Conservation (phyloP, 2,888 invertebrate genomes). For the Dinocampus coccinellae region DNA sequence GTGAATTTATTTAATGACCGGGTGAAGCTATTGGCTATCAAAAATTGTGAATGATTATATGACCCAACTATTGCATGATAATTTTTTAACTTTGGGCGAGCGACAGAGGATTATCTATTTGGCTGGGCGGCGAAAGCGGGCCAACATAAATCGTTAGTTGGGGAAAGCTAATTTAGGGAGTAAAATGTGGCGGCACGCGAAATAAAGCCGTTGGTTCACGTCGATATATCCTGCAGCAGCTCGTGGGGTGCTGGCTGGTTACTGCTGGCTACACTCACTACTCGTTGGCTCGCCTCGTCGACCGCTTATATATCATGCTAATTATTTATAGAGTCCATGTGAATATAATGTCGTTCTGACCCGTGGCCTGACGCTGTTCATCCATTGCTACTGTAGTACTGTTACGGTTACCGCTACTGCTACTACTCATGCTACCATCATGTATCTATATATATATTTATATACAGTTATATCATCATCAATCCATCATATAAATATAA, state of each 20-base stretch:
- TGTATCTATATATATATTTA: no score
- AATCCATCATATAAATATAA: conserved; percentile 35
- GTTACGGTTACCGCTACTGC: neutral
- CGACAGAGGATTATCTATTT: conserved; percentile 51
- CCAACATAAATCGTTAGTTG: conserved; percentile 56
- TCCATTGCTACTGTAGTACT: conserved; percentile 27
- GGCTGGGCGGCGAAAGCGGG: conserved; percentile 42
- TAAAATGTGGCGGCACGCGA: conserved; percentile 58
- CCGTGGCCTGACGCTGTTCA: conserved; percentile 25
- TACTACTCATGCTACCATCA: no score
- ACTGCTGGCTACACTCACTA: conserved; percentile 33
- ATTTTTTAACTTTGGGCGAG: conserved; percentile 22
- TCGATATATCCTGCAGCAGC: conserved; percentile 54
- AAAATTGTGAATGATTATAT: conserved; percentile 32
- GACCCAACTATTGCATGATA: conserved; percentile 12
- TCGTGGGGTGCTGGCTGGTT: conserved; percentile 19
- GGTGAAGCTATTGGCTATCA: conserved; percentile 10
- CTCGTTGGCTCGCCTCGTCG: conserved; percentile 37
- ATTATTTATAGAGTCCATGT: conserved; percentile 42
- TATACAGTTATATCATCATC: conserved; percentile 31
- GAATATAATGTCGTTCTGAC: conserved; percentile 35
- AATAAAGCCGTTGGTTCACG: conserved; percentile 59
- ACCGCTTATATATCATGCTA: conserved; percentile 56
- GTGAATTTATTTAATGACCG: conserved; percentile 13
- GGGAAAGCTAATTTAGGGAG: conserved; percentile 59